Conservation (phyloP, 2,797 vertebrate species). For the Hippocampus kuda region DNA sequence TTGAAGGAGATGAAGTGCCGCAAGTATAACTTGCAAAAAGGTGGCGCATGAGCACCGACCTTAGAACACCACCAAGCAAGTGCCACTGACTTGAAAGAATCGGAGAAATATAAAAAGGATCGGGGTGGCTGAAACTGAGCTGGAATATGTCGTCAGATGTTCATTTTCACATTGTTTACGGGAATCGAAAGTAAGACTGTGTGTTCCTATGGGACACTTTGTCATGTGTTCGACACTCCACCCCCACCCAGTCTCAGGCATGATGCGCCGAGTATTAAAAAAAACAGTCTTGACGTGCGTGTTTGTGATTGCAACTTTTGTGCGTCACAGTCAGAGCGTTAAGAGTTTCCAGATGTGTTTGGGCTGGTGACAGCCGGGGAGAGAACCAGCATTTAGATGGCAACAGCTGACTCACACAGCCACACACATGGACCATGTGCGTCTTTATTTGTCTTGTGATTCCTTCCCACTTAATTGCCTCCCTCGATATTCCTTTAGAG, state of each 20-base stretch:
- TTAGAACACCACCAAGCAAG: not conserved
- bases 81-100: not conserved
- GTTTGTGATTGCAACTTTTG: not conserved
- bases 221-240: not conserved
- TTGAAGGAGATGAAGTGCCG: too few species aligned
- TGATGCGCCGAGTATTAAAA: not conserved
- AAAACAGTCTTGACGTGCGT: not conserved
- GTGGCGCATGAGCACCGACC: not conserved
- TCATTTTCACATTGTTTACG: not conserved
- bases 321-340: not conserved
- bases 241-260: not conserved
- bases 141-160: not conserved
- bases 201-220: not conserved
- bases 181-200: not conserved
- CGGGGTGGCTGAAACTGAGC: not conserved
- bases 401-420: conserved; percentile 1
- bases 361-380: not conserved
- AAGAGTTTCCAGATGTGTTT: conserved; percentile 10
- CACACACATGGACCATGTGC: not conserved
- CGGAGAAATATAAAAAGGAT: not conserved
- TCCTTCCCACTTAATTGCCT: not conserved
- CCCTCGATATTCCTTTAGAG: not conserved
- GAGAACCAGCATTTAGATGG: not conserved
- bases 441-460: conserved; percentile 1
- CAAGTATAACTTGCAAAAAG: too few species aligned